Evolutionary conservation across 2,113 vertebrate species (phyloP).

Genomic region (Sus scrofa): DNA sequence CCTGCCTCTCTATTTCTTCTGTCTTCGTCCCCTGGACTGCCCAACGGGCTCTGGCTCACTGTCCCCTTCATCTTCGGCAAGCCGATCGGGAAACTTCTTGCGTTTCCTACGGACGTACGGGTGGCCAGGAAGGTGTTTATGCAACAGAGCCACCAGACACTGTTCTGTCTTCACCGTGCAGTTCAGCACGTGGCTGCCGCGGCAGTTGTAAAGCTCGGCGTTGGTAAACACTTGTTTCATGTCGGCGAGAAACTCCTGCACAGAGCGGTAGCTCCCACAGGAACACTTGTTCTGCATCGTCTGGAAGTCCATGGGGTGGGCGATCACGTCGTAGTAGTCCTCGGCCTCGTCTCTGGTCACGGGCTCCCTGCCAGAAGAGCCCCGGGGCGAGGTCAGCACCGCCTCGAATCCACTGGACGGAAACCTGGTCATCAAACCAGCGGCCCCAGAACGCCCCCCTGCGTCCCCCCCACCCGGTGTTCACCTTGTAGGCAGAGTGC

Average conservation of each 20-base stretch:
- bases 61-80: slow-evolving; percentile 87
- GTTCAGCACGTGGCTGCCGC: slow-evolving; percentile 93
- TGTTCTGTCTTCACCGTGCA: slow-evolving; percentile 96
- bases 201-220: slow-evolving; percentile 96
- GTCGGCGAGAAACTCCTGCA: slow-evolving; percentile 95
- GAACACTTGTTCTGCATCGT: slow-evolving; percentile 96
- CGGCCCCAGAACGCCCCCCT: background rate
- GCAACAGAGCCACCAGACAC: slow-evolving; percentile 93
- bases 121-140: slow-evolving; percentile 95
- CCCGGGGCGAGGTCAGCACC: background rate
- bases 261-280: slow-evolving; percentile 91
- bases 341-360: slow-evolving; percentile 95
- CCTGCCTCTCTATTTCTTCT: slow-evolving; percentile 87
- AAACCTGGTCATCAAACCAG: background rate
- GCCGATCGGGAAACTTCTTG: slow-evolving; percentile 88
- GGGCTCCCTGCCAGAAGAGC: slow-evolving; percentile 92
- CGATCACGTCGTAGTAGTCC: slow-evolving; percentile 96
- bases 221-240: slow-evolving; percentile 97
- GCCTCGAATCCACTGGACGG: background rate
- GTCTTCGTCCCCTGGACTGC: slow-evolving; percentile 87
- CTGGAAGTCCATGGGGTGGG: slow-evolving; percentile 97
- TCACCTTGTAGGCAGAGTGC: background rate
- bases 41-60: slow-evolving; percentile 87
- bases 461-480: too few species aligned
- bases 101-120: slow-evolving; percentile 92